Evolutionary conservation across 35 echinoderm and acorn worm genomes (phyloP), one percentile per base, ranked within the genome.

Genomic region (Holothuria glaberrima): DNA sequence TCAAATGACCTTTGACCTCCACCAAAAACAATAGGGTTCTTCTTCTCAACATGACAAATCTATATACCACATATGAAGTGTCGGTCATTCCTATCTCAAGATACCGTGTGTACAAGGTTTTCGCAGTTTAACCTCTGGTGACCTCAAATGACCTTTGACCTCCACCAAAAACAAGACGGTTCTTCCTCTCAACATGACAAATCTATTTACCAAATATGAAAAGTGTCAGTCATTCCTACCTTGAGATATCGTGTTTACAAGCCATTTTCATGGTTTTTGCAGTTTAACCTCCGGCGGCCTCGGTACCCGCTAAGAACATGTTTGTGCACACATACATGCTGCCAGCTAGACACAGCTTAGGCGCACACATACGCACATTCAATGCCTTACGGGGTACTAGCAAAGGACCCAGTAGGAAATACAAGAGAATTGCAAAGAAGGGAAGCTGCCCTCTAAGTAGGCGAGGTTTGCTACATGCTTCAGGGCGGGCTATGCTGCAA

Each of bases 181-280:
- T 65, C 62, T 24, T 65, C 62, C 28, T 24, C 28, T 65, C 62
- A 16, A 24, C 18, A 65, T 24, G 62, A 7, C 9, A 24, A 12
- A 65, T 3, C 62, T 21, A 65, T 65, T 9, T 65, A 20, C 62
- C 28, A 65, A 4, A 0, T 65, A 12, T 65, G 62, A 28, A 20
- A 28, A 28, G 9, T 28, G 28, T 21, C 2, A 21, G 28, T 16
- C 62, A 0, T 65, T 65, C 62, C 62, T 1, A 12, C 17, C 28
- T 65, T 65, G 62, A 65, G 62, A 65, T 65, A 65, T 65, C 62
- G 17, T 65, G 62, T 65, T 75, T 0, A 75, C 27, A 75, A 75
- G 71, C n/a, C n/a, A n/a, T n/a, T n/a, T n/a, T n/a, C n/a, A n/a
- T n/a, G n/a, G n/a, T n/a, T n/a, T n/a, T n/a, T n/a, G n/a, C n/a